A percentile compares a stretch with the other conserved stretches of the same genome.
Evolutionary conservation across 2,797 vertebrate species (phyloP).

Genomic region (Sciurus vulgaris): DNA sequence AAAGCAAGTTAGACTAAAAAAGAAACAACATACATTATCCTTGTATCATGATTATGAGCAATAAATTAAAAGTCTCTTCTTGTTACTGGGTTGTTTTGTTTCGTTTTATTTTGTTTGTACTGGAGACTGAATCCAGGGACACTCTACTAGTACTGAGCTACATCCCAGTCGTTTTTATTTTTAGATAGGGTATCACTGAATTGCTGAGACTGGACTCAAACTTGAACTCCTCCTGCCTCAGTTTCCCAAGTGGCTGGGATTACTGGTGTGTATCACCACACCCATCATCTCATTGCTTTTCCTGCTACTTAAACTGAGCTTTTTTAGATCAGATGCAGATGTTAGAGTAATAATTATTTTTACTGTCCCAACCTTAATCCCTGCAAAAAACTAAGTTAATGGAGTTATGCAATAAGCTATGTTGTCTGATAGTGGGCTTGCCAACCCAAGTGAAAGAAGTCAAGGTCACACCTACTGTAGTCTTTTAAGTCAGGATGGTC

Average conservation of each 20-base stretch:
- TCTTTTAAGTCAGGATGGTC: neutral
- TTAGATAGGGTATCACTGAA: too few species aligned
- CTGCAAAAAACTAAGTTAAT: neutral
- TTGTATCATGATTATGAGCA: neutral
- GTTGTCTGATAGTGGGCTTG: neutral
- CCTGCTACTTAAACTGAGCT: constrained; percentile 28
- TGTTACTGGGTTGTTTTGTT: neutral
- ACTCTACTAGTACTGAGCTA: too few species aligned
- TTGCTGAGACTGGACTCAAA: too few species aligned
- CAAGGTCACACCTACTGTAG: neutral
- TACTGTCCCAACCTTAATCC: neutral
- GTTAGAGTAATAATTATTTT: neutral
- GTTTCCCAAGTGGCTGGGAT: too few species aligned
- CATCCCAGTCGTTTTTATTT: too few species aligned
- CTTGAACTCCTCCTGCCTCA: too few species aligned
- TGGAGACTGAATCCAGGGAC: too few species aligned
- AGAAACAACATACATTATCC: neutral
- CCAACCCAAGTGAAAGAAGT: neutral
- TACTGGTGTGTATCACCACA: too few species aligned
- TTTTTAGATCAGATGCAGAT: constrained; percentile 4
- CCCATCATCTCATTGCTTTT: neutral
- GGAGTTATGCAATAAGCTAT: neutral
- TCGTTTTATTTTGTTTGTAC: neutral
- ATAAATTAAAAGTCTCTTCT: constrained; percentile 44
- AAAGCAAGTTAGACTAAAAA: neutral